A percentile compares a stretch with the other conserved stretches of the same genome.
These are phyloP conservation scores for Podargus strigoides DNA, from an alignment of 2,797 vertebrate genomes.

Conservation along the genomic window DNA sequence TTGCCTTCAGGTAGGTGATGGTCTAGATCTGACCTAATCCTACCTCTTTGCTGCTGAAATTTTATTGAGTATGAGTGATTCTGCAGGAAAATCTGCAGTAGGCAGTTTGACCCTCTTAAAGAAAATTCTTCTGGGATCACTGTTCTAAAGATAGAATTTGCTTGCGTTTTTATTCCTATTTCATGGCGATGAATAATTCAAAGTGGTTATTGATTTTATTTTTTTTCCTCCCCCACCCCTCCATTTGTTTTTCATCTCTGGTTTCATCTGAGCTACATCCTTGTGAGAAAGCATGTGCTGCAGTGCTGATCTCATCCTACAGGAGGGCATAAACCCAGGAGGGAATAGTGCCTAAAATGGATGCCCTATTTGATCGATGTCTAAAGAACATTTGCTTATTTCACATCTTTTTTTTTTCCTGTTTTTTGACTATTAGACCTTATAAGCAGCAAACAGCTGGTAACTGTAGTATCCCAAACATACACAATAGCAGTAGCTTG, in stretches of 20 bases:
- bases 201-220: slow-evolving; percentile 35
- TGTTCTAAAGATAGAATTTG: neutral
- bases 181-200: slow-evolving; percentile 59
- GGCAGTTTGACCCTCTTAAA: neutral
- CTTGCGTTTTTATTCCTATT: slow-evolving; percentile 49
- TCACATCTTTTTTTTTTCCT: neutral
- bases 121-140: neutral
- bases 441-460: neutral
- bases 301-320: neutral
- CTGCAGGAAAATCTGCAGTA: neutral
- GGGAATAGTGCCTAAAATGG: neutral
- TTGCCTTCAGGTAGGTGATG: neutral
- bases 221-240: too few relatives aligned
- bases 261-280: neutral
- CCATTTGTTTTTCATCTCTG: slow-evolving; percentile 24
- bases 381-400: neutral
- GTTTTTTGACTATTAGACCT: neutral
- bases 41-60: neutral
- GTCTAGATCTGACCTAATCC: neutral
- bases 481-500: neutral
- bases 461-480: neutral
- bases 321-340: neutral
- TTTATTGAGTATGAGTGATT: neutral
- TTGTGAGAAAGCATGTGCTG: neutral
- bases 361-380: neutral